These are phyloP conservation scores for Globia sparganii DNA, from an alignment of 2,888 invertebrate species.

Conservation along the genomic window DNA sequence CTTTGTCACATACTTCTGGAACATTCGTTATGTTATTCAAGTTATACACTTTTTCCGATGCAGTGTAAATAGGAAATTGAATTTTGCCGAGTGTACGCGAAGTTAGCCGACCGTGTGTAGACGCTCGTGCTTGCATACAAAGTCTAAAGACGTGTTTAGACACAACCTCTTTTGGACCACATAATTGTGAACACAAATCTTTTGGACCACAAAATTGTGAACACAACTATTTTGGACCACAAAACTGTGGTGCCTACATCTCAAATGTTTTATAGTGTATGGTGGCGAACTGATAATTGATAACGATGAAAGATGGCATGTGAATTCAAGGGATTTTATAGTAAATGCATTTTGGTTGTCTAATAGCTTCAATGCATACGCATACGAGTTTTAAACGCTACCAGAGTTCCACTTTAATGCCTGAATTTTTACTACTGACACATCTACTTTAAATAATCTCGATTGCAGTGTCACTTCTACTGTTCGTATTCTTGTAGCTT, in stretches of 20 bases:
- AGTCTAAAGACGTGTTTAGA: constrained; percentile 33
- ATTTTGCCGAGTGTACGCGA: constrained; percentile 67
- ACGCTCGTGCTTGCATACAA: constrained; percentile 38
- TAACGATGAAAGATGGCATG: background rate
- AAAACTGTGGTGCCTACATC: background rate
- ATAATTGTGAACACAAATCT: background rate
- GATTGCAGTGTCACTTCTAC: background rate
- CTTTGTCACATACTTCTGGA: constrained; percentile 62
- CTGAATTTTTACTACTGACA: background rate
- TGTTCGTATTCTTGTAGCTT: background rate
- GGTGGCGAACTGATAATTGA: background rate
- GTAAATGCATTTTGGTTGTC: background rate
- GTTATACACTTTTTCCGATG: constrained; percentile 71
- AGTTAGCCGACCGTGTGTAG: constrained; percentile 67
- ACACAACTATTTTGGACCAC: background rate
- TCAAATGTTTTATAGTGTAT: background rate
- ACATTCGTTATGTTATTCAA: constrained; percentile 74
- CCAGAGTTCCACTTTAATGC: too few species aligned
- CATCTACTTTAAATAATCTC: background rate
- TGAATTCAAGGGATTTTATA: background rate
- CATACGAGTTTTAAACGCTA: background rate
- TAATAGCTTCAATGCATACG: background rate
- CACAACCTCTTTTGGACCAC: background rate
- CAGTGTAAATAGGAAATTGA: constrained; percentile 71
- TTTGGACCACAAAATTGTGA: background rate